These are phyloP conservation scores for Sesamia nonagrioides DNA, from an alignment of 1,140 invertebrate species.

Conservation along the genomic window DNA sequence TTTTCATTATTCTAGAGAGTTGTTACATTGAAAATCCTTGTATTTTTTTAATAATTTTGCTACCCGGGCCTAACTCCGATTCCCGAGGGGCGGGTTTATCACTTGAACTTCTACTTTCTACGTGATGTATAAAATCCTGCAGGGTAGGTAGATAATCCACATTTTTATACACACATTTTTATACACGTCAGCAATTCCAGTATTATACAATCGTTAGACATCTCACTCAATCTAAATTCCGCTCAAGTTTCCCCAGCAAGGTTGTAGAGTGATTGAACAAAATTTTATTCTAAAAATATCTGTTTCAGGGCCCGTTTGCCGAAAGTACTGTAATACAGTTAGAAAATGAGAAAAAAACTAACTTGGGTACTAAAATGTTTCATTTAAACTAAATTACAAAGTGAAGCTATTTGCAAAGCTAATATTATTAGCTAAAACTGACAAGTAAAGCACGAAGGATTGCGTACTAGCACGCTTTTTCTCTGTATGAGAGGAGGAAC, in stretches of 20 bases:
- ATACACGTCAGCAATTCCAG: constrained; percentile 14
- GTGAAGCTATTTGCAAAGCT: constrained; percentile 1
- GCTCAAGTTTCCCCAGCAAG: background rate
- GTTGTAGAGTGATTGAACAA: constrained; percentile 21
- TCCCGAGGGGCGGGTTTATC: background rate
- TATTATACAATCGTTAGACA: constrained; percentile 12
- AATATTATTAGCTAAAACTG: constrained; percentile 23
- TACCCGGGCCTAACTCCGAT: background rate
- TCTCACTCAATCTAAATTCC: constrained; percentile 8
- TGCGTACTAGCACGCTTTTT: constrained; percentile 29
- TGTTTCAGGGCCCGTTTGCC: background rate
- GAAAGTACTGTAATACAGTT: background rate
- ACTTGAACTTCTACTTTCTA: constrained; percentile 16
- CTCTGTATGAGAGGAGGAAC: too few relatives aligned
- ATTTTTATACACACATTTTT: constrained; percentile 20
- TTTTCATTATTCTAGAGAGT: background rate
- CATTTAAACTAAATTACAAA: background rate
- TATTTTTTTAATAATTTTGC: constrained; percentile 2
- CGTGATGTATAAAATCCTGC: constrained; percentile 23
- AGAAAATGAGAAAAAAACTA: constrained; percentile 1
- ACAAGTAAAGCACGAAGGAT: constrained; percentile 4
- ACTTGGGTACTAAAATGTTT: background rate
- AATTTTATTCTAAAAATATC: constrained; percentile 35
- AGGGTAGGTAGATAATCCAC: constrained; percentile 18
- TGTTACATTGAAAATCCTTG: background rate